Evolutionary conservation across 2,888 invertebrate species (phyloP).

Genomic region (Balanococcus diminutus): DNA sequence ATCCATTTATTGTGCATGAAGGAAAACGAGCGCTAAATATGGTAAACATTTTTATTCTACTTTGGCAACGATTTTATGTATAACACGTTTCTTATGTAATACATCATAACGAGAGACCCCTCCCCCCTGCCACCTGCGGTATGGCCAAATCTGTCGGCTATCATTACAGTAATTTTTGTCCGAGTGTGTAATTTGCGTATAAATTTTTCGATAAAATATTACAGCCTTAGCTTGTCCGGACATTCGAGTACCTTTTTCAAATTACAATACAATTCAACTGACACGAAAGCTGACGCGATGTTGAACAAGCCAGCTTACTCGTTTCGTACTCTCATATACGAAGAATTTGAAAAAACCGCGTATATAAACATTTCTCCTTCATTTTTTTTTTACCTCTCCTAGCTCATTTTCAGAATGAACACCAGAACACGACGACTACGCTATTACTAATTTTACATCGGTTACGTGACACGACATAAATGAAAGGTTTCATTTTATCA

Average conservation of each 20-base stretch:
- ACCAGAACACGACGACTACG: neutral
- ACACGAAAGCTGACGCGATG: neutral
- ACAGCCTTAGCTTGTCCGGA: neutral
- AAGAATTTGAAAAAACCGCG: neutral
- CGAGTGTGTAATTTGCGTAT: neutral
- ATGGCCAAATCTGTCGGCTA: neutral
- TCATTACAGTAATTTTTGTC: neutral
- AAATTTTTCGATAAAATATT: neutral
- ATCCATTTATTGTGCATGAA: constrained; percentile 30
- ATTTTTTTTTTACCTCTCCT: neutral
- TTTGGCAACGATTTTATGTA: constrained; percentile 51
- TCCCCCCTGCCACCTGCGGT: neutral
- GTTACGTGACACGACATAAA: constrained; percentile 30
- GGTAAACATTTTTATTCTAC: constrained; percentile 50
- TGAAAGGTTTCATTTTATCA: constrained; percentile 16
- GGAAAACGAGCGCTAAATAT: constrained; percentile 47
- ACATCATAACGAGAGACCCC: neutral
- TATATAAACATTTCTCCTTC: neutral
- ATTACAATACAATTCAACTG: neutral
- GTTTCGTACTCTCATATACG: neutral
- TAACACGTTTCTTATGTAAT: constrained; percentile 38
- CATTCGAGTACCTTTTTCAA: neutral
- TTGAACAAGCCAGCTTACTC: neutral
- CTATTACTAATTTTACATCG: neutral
- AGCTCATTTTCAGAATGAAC: neutral